Evolutionary conservation across 2,113 vertebrate genomes (phyloP).

Genomic region (Otolemur garnettii): DNA sequence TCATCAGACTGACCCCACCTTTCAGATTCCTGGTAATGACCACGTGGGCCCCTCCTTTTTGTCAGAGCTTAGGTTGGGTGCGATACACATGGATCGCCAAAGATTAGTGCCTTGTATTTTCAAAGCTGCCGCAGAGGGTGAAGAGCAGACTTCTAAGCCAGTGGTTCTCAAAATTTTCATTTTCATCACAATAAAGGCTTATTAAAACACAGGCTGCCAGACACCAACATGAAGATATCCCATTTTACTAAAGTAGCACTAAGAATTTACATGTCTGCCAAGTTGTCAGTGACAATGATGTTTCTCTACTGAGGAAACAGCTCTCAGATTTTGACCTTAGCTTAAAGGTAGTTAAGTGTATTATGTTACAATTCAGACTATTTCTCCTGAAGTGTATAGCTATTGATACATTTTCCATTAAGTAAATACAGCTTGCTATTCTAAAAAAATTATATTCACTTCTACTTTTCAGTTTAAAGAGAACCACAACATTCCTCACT

Average conservation of each 20-base stretch:
- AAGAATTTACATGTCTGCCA: neutral
- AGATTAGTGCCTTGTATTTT: neutral
- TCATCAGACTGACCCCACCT: neutral
- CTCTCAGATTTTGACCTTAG: neutral
- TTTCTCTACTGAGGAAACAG: neutral
- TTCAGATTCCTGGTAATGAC: neutral
- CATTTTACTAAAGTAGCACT: neutral
- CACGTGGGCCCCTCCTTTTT: neutral
- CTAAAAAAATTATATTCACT: neutral
- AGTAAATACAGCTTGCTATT: neutral
- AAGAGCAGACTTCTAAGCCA: neutral
- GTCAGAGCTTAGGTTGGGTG: neutral
- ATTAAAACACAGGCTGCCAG: neutral
- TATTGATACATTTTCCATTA: neutral
- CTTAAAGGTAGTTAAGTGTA: neutral
- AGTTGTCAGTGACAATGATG: neutral
- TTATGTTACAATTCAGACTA: neutral
- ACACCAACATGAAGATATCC: neutral
- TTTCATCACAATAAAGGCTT: neutral
- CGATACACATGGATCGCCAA: neutral
- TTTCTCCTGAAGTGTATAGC: slow-evolving; percentile 29
- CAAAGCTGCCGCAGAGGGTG: neutral
- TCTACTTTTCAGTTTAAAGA: slow-evolving; percentile 38
- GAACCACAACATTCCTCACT: slow-evolving; percentile 20
- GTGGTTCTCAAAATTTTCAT: neutral